Conservation (phyloP, 2,797 vertebrate species). For the Falco peregrinus region DNA sequence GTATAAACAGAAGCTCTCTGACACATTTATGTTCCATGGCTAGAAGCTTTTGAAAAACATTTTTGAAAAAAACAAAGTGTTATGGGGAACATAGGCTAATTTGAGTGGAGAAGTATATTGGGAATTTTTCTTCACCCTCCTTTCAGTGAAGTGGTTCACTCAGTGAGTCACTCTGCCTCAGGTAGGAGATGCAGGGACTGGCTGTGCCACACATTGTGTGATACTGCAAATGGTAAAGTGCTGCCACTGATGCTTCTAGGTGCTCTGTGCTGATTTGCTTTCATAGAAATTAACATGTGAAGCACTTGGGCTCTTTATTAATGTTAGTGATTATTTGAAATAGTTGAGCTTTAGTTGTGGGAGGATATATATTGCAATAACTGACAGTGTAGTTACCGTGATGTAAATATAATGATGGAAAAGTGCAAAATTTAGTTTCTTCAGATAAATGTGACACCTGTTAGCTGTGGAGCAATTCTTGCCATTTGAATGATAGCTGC, state of each 20-base stretch:
- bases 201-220: fast-evolving
- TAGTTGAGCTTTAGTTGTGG: not conserved
- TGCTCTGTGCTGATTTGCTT: not conserved
- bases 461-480: not conserved
- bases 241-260: not conserved
- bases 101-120: not conserved
- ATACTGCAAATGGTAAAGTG: not conserved
- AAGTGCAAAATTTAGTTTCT: not conserved
- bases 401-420: not conserved
- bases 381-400: not conserved
- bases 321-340: fast-evolving
- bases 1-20: not conserved
- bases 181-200: not conserved
- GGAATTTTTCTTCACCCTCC: not conserved
- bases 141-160: not conserved
- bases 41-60: not conserved
- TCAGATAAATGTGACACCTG: not conserved
- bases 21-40: not conserved
- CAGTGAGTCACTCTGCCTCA: fast-evolving
- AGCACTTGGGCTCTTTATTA: not conserved
- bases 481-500: not conserved
- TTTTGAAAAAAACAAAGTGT: not conserved
- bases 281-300: fast-evolving
- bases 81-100: not conserved
- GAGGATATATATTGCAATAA: not conserved